Evolutionary conservation across 2,888 invertebrate species (phyloP).

Genomic region (Dryobotodes eremita): DNA sequence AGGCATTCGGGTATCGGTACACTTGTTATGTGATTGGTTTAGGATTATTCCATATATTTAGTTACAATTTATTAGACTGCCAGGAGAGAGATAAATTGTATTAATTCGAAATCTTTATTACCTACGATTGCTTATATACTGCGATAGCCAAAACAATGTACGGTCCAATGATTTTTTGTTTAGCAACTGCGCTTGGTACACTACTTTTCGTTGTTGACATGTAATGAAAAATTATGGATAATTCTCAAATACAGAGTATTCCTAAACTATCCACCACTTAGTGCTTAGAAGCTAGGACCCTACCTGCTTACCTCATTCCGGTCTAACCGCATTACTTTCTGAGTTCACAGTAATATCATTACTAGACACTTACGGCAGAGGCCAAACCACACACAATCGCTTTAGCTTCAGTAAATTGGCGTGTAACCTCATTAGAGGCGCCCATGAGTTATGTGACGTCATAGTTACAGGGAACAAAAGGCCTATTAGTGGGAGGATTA

Average conservation of each 20-base stretch:
- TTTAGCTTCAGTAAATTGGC: constrained; percentile 55
- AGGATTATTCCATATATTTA: neutral
- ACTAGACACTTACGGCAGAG: constrained; percentile 20
- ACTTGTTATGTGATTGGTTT: constrained; percentile 7
- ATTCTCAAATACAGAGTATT: too few relatives aligned
- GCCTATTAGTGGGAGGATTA: neutral
- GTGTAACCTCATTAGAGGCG: constrained; percentile 41
- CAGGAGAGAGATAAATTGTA: neutral
- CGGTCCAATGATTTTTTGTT: neutral
- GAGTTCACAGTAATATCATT: constrained; percentile 36
- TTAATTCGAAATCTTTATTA: neutral
- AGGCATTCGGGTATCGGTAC: neutral
- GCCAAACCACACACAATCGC: constrained; percentile 34
- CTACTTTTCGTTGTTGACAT: neutral
- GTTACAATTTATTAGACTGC: neutral
- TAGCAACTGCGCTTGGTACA: too few relatives aligned
- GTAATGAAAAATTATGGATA: too few relatives aligned
- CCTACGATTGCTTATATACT: too few relatives aligned
- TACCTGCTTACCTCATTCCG: neutral
- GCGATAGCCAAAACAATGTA: neutral
- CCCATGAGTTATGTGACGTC: constrained; percentile 35
- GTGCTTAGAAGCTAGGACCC: neutral
- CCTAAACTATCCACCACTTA: neutral
- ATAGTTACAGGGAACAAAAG: constrained; percentile 13
- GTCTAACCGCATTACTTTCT: constrained; percentile 27